A percentile compares a stretch with the other conserved stretches of the same genome.
These are phyloP conservation scores for Tragelaphus strepsiceros DNA, from an alignment of 2,113 vertebrate species.

Conservation along the genomic window DNA sequence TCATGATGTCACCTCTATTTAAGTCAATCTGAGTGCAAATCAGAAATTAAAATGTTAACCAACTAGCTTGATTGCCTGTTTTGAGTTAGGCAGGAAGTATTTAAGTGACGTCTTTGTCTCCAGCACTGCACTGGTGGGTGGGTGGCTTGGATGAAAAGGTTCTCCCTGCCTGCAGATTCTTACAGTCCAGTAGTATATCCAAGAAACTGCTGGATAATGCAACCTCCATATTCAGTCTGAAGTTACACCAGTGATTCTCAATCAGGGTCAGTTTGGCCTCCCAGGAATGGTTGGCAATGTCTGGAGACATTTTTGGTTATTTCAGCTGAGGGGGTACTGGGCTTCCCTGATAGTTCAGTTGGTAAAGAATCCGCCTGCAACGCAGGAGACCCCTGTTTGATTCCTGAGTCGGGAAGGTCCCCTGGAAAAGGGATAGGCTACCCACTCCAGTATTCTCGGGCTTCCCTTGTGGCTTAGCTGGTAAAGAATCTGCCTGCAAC, in stretches of 20 bases:
- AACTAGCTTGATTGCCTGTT: slow-evolving; percentile 6
- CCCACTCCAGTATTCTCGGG: background rate
- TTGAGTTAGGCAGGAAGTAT: background rate
- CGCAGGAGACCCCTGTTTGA: background rate
- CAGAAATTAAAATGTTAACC: slow-evolving; percentile 63
- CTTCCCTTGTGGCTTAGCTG: background rate
- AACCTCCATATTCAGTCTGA: background rate
- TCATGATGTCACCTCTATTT: slow-evolving; percentile 46
- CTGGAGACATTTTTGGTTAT: background rate
- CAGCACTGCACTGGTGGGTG: background rate
- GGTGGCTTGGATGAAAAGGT: background rate
- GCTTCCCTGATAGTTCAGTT: background rate
- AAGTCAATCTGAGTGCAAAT: slow-evolving; percentile 43
- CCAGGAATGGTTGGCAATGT: background rate
- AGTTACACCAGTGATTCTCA: background rate
- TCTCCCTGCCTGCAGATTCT: background rate
- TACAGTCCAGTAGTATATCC: background rate
- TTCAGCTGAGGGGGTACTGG: background rate
- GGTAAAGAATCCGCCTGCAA: background rate
- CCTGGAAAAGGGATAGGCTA: background rate
- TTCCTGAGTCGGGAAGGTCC: background rate
- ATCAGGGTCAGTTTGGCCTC: background rate
- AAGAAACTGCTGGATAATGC: background rate
- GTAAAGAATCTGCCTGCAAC: background rate
- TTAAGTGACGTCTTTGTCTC: background rate